phyloP scores from a whole-genome alignment of 2,888 invertebrate genomes.

The Merodon equestris region DNA sequence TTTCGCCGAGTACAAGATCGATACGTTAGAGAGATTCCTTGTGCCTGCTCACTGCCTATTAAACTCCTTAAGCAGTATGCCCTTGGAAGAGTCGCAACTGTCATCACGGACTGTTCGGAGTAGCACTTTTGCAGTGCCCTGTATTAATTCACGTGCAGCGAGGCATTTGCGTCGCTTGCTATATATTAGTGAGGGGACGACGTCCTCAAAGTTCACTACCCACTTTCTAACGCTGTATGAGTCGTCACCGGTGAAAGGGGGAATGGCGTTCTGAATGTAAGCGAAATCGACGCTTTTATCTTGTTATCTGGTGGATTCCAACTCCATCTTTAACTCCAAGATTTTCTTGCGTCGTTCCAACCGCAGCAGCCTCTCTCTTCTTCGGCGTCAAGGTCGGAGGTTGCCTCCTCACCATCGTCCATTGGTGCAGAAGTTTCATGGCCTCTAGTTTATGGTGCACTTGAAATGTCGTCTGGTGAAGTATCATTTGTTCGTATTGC shows the following conservation, averaged over 20 bases:
- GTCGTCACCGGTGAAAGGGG: neutral
- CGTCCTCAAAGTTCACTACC: neutral
- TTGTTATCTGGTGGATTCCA: neutral
- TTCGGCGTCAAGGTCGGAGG: neutral
- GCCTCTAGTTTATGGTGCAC: too few relatives aligned
- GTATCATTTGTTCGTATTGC: too few relatives aligned
- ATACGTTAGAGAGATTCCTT: too few relatives aligned
- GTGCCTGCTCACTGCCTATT: neutral
- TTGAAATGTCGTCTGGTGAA: too few relatives aligned
- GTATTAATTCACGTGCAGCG: neutral
- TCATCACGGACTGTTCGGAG: slow-evolving; percentile 3
- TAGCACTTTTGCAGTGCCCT: slow-evolving; percentile 3
- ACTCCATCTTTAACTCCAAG: too few relatives aligned
- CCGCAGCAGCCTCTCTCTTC: neutral
- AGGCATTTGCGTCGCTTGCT: slow-evolving; percentile 6
- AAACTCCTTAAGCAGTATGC: neutral
- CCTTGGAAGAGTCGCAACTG: neutral
- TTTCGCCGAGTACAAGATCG: too few relatives aligned
- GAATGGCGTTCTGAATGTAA: neutral
- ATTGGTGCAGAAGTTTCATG: too few relatives aligned
- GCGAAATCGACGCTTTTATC: neutral
- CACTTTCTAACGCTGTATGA: neutral
- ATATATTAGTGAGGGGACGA: neutral
- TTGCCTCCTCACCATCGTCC: too few relatives aligned
- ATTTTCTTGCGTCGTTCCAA: neutral